These are phyloP conservation scores for Mongoloraphidia duomilia DNA, from an alignment of 2,888 invertebrate species.

Conservation along the genomic window DNA sequence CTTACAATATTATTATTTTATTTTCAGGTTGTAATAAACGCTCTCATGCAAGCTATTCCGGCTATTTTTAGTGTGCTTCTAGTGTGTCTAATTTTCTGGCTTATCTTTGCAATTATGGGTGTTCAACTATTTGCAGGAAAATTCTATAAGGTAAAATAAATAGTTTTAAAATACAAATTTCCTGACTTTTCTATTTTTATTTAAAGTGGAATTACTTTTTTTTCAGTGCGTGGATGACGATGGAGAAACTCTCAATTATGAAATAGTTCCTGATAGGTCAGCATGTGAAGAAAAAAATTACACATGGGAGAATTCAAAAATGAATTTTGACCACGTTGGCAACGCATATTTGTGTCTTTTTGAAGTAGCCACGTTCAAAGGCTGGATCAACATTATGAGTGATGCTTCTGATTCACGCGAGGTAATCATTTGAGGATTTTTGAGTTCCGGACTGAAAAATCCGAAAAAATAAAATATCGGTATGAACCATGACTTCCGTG, in stretches of 20 bases:
- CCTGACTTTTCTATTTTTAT: too few relatives aligned
- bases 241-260: slow-evolving; percentile 58
- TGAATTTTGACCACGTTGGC: slow-evolving; percentile 97
- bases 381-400: slow-evolving; percentile 97
- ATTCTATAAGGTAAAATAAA: slow-evolving; percentile 69
- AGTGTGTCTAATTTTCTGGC: slow-evolving; percentile 99
- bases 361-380: slow-evolving; percentile 98
- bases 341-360: slow-evolving; percentile 94
- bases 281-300: slow-evolving; percentile 79
- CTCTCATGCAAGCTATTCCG: slow-evolving; percentile 96
- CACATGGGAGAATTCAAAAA: slow-evolving; percentile 90
- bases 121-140: slow-evolving; percentile 96
- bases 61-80: slow-evolving; percentile 98
- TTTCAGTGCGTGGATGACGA: slow-evolving; percentile 74
- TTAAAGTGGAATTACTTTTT: slow-evolving; percentile 5
- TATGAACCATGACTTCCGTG: not conserved
- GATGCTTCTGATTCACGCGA: slow-evolving; percentile 93
- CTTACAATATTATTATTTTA: slow-evolving; percentile 11
- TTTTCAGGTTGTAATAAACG: slow-evolving; percentile 91
- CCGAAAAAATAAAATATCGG: too few relatives aligned
- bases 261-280: slow-evolving; percentile 74
- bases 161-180: not conserved
- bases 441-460: too few relatives aligned
- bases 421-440: slow-evolving; percentile 33
- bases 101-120: slow-evolving; percentile 98